A percentile compares a stretch with the other conserved stretches of the same genome.
Conservation (phyloP, 2,888 invertebrate genomes). For the Drosophila meridiana region DNA sequence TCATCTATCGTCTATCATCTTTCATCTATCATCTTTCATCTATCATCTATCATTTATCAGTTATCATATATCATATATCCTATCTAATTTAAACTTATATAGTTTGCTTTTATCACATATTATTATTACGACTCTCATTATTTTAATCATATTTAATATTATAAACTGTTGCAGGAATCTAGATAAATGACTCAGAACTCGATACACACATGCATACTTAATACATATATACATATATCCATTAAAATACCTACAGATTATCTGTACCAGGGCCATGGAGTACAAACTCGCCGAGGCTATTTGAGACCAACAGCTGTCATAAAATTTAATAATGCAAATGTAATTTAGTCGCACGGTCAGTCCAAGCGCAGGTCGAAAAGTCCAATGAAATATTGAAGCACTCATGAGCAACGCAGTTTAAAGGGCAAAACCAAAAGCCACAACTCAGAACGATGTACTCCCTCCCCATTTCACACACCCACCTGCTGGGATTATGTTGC, state of each 20-base stretch:
- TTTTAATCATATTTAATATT: background rate
- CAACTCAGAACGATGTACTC: background rate
- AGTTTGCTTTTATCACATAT: background rate
- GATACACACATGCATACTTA: background rate
- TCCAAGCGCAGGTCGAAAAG: conserved; percentile 23
- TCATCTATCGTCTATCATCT: too few relatives aligned
- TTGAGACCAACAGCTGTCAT: conserved; percentile 69
- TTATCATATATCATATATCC: too few relatives aligned
- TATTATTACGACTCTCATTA: background rate
- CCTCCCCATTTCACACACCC: background rate
- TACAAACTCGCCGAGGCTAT: conserved; percentile 1
- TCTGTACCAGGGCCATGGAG: background rate
- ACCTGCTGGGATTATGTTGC: background rate
- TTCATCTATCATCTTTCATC: too few relatives aligned
- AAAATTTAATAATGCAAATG: conserved; percentile 84
- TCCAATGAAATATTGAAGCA: conserved; percentile 14
- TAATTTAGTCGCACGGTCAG: conserved; percentile 79
- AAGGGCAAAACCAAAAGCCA: conserved; percentile 1
- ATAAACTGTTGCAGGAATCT: background rate
- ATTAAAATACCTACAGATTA: background rate
- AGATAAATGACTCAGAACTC: background rate
- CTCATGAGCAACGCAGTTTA: conserved; percentile 4
- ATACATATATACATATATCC: background rate
- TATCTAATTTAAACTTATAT: background rate
- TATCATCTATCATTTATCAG: too few relatives aligned